Evolutionary conservation across 1,140 invertebrate genomes (phyloP).

Genomic region (Zaprionus nigranus): DNA sequence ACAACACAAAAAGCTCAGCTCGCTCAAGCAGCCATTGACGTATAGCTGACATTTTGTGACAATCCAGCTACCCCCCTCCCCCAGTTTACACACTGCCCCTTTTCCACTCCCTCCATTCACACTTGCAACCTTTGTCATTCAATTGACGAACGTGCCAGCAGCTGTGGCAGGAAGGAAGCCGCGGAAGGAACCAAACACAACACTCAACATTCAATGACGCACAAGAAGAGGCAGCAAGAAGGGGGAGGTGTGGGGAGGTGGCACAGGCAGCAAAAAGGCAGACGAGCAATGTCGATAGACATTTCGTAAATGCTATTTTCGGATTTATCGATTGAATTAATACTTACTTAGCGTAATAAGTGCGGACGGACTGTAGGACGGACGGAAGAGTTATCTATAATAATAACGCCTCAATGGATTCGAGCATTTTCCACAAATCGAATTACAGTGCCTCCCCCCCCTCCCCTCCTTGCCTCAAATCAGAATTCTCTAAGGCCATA

Average conservation of each 20-base stretch:
- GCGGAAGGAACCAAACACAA: slow-evolving; percentile 19
- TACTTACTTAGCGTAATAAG: slow-evolving; percentile 25
- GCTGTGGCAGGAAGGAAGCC: slow-evolving; percentile 3
- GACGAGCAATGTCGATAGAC: slow-evolving; percentile 10
- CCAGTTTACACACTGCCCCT: too few species aligned
- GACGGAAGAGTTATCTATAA: slow-evolving; percentile 13
- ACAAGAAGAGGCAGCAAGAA: slow-evolving; percentile 39
- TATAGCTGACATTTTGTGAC: slow-evolving; percentile 60
- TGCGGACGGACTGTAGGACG: slow-evolving; percentile 12
- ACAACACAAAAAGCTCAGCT: slow-evolving; percentile 15
- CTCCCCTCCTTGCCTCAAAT: not conserved
- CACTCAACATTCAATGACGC: slow-evolving; percentile 21
- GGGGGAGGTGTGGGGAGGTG: too few species aligned
- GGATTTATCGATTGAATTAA: slow-evolving; percentile 74
- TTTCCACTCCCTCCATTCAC: not conserved
- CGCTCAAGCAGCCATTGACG: slow-evolving; percentile 24
- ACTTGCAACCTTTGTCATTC: slow-evolving; percentile 27
- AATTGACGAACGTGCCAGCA: slow-evolving; percentile 17
- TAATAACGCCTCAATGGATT: slow-evolving; percentile 13
- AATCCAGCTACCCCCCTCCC: slow-evolving; percentile 5
- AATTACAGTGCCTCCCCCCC: not conserved
- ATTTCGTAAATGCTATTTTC: slow-evolving; percentile 71
- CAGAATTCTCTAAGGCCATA: not conserved
- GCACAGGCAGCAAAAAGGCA: not conserved
- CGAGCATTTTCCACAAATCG: not conserved